These are phyloP conservation scores for Nesoenas mayeri DNA, from an alignment of 2,113 vertebrate species.

Conservation along the genomic window DNA sequence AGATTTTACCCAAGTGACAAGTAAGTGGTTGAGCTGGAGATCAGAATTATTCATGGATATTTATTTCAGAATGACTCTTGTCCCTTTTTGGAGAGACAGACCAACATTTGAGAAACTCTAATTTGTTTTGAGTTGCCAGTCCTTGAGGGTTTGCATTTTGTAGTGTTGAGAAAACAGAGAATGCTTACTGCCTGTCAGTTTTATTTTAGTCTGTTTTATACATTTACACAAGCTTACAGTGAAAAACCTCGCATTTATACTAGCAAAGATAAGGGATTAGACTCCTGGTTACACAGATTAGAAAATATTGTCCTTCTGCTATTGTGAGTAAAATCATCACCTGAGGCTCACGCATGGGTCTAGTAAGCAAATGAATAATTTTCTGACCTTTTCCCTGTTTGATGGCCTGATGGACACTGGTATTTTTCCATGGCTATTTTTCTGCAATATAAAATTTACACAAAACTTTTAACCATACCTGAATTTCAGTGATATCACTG, in stretches of 20 bases:
- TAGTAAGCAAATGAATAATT: background rate
- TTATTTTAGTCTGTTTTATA: constrained; percentile 11
- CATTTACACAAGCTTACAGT: background rate
- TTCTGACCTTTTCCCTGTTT: constrained; percentile 20
- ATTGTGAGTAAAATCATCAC: constrained; percentile 21
- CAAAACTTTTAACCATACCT: background rate
- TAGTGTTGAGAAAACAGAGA: background rate
- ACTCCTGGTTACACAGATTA: constrained; percentile 32
- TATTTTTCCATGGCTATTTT: background rate
- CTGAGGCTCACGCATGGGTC: background rate
- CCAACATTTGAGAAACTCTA: background rate
- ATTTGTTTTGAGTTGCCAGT: background rate
- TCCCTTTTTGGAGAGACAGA: background rate
- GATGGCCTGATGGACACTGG: background rate
- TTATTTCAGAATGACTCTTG: background rate
- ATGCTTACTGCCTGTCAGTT: background rate
- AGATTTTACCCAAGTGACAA: background rate
- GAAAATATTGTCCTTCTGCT: constrained; percentile 23
- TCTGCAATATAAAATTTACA: background rate
- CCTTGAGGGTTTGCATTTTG: background rate
- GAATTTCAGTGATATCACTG: background rate
- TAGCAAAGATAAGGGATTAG: constrained; percentile 9
- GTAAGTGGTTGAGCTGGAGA: background rate
- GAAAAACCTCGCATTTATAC: background rate
- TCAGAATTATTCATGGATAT: background rate